Conservation (phyloP, 1,140 invertebrate species). For the Drosophila fuyamai region DNA sequence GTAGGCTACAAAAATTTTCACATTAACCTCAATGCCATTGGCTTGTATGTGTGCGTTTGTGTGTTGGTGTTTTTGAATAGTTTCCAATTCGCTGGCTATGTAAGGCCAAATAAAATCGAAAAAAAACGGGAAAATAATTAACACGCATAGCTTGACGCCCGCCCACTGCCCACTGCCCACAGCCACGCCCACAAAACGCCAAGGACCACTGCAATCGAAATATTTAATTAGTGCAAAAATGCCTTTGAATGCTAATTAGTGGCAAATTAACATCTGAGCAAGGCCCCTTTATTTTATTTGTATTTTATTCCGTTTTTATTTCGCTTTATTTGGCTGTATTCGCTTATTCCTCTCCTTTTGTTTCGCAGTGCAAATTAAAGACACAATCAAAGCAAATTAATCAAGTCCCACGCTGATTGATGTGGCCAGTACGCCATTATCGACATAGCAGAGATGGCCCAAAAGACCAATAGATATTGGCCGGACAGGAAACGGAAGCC, state of each 20-base stretch:
- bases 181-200: slow-evolving; percentile 5
- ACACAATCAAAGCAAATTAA: slow-evolving; percentile 82
- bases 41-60: slow-evolving; percentile 3
- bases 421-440: slow-evolving; percentile 60
- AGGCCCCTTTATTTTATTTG: slow-evolving; percentile 28
- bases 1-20: slow-evolving; percentile 67
- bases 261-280: slow-evolving; percentile 78
- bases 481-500: slow-evolving; percentile 13
- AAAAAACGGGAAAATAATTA: slow-evolving; percentile 63
- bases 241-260: slow-evolving; percentile 82
- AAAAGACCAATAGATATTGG: slow-evolving; percentile 19
- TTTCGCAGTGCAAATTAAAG: slow-evolving; percentile 70
- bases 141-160: slow-evolving; percentile 45
- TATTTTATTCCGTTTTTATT: slow-evolving; percentile 34
- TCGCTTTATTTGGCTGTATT: slow-evolving; percentile 16
- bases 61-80: slow-evolving; percentile 53
- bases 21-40: slow-evolving; percentile 60
- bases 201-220: slow-evolving; percentile 71
- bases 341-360: slow-evolving; percentile 10
- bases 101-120: slow-evolving; percentile 51
- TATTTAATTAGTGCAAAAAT: slow-evolving; percentile 83
- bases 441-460: slow-evolving; percentile 10
- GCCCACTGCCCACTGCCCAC: slow-evolving; percentile 13
- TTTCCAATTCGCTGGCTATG: slow-evolving; percentile 73
- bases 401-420: slow-evolving; percentile 76